A percentile compares a stretch with the other conserved stretches of the same genome.
Conservation (phyloP, 1,140 invertebrate genomes). For the Rhopalosiphum maidis region DNA sequence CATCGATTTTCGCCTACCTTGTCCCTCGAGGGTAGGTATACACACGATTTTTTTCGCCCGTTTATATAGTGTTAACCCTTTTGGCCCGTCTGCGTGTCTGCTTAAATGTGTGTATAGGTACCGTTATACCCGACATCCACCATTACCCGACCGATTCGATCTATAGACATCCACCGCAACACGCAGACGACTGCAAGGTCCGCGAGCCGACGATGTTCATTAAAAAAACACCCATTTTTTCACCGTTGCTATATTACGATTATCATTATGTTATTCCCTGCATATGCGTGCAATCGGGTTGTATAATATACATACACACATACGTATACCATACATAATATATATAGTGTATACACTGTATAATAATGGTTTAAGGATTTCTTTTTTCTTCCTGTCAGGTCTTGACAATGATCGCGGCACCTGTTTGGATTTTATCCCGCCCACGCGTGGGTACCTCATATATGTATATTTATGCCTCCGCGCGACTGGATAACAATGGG, state of each 20-base stretch:
- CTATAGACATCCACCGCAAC: background rate
- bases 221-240: conserved; percentile 54
- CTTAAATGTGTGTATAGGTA: background rate
- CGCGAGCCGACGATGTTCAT: conserved; percentile 22
- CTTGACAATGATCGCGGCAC: conserved; percentile 54
- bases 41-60: conserved; percentile 47
- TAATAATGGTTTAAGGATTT: conserved; percentile 47
- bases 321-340: background rate
- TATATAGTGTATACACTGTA: background rate
- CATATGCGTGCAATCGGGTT: background rate
- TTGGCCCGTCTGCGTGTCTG: conserved; percentile 35
- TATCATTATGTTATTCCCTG: conserved; percentile 31
- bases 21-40: conserved; percentile 10
- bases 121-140: conserved; percentile 8
- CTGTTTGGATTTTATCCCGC: conserved; percentile 56
- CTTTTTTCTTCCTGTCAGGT: conserved; percentile 43
- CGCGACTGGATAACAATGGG: conserved; percentile 28
- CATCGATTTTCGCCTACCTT: conserved; percentile 37
- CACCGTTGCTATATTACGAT: conserved; percentile 50
- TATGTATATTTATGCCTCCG: conserved; percentile 15
- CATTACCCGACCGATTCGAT: conserved; percentile 47
- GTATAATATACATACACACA: background rate
- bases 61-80: conserved; percentile 39
- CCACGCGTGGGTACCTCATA: conserved; percentile 18
- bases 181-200: background rate